Conservation (phyloP, 2,113 vertebrate genomes). For the Peucedramus taeniatus region DNA sequence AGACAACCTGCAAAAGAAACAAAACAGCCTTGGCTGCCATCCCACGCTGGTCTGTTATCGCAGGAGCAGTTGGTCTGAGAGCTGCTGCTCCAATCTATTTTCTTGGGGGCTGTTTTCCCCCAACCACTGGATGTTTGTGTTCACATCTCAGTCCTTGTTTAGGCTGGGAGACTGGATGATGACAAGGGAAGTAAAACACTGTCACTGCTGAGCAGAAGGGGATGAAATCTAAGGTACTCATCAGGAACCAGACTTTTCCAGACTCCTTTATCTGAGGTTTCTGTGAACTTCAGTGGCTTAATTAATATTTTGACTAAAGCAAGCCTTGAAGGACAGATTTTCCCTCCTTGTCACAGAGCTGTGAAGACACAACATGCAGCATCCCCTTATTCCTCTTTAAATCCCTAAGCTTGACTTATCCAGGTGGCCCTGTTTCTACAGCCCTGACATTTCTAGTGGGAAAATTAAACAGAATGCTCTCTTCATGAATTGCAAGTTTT, state of each 20-base stretch:
- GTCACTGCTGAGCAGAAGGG: not conserved
- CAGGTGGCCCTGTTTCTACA: not conserved
- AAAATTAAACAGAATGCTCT: not conserved
- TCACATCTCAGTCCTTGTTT: not conserved
- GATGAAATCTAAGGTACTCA: not conserved
- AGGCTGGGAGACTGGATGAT: not conserved
- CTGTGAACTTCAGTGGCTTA: not conserved
- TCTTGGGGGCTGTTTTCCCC: not conserved
- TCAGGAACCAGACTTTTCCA: not conserved
- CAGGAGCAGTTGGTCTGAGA: not conserved
- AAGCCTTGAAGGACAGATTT: not conserved
- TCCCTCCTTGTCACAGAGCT: not conserved
- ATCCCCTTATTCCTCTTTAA: not conserved
- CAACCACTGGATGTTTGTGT: not conserved
- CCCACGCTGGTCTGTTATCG: not conserved
- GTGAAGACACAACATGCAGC: conserved; percentile 12
- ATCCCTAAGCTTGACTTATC: not conserved
- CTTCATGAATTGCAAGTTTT: not conserved
- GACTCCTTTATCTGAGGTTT: conserved; percentile 4
- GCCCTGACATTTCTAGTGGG: not conserved
- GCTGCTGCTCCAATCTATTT: not conserved
- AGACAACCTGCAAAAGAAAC: not conserved
- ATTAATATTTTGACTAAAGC: conserved; percentile 46
- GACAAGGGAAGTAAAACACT: not conserved
- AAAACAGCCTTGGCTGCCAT: not conserved